Evolutionary conservation across 2,888 invertebrate species (phyloP).

Genomic region (Cephus rjabovi): DNA sequence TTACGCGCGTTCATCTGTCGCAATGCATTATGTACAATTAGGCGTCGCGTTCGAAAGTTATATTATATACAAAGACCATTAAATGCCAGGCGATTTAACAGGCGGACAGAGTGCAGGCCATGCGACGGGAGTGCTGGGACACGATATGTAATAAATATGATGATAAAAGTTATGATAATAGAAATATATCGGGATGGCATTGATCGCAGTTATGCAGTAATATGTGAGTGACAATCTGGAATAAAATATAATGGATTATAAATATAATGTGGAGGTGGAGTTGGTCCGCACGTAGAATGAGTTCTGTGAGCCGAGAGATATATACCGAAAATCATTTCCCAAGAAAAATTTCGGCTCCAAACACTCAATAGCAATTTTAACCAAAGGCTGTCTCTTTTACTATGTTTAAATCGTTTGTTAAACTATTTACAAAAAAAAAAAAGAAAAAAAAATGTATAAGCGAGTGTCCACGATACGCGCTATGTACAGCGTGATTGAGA

Average conservation of each 20-base stretch:
- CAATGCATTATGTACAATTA: too few species aligned
- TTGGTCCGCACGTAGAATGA: constrained; percentile 6
- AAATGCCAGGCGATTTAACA: constrained; percentile 5
- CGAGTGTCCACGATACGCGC: not conserved
- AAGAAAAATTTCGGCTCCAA: not conserved
- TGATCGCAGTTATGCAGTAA: constrained; percentile 51
- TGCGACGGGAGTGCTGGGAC: constrained; percentile 44
- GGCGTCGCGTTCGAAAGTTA: too few species aligned
- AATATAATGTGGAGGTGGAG: constrained; percentile 48
- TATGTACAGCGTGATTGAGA: not conserved
- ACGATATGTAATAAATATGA: constrained; percentile 42
- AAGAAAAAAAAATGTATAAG: not conserved
- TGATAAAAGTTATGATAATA: constrained; percentile 48
- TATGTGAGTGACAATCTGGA: constrained; percentile 62
- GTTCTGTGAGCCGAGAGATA: constrained; percentile 1
- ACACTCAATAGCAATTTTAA: not conserved
- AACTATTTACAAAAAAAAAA: too few species aligned
- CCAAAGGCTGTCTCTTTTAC: not conserved
- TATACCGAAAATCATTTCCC: not conserved
- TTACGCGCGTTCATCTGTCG: too few species aligned
- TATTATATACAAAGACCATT: too few species aligned
- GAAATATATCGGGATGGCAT: constrained; percentile 45
- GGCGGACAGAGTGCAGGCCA: constrained; percentile 51
- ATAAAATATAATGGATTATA: constrained; percentile 64
- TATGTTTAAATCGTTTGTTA: too few species aligned